Percentiles rank a stretch among this genome's conserved stretches.
These are phyloP conservation scores for Actinernus sp. DNA, from an alignment of 92 coral and sea anemone genomes.

Conservation along the genomic window DNA sequence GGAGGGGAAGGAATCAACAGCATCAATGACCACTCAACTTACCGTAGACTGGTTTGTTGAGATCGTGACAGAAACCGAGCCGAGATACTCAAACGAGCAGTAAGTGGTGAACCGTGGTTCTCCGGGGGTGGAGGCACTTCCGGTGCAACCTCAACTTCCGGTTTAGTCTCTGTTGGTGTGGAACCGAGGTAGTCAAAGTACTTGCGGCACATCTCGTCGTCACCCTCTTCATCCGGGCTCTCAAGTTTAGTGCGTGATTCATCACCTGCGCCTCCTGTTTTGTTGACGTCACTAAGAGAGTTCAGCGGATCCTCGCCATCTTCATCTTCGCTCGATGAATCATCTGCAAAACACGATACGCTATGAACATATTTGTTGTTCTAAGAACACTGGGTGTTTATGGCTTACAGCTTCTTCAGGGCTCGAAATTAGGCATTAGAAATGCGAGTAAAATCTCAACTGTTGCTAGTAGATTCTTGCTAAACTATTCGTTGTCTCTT, in stretches of 20 bases:
- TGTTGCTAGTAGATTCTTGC: too few species aligned
- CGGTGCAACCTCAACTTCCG: constrained; percentile 27
- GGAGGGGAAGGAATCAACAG: too few species aligned
- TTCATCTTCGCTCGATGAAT: constrained; percentile 40
- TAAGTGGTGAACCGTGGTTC: constrained; percentile 18
- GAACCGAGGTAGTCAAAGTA: constrained; percentile 95
- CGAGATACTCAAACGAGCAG: constrained; percentile 87
- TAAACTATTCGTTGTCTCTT: too few species aligned
- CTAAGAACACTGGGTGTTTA: too few species aligned
- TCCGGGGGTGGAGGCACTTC: constrained; percentile 33
- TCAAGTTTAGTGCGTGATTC: constrained; percentile 15
- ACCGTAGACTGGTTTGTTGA: constrained; percentile 62
- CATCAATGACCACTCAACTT: too few species aligned
- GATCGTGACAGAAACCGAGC: constrained; percentile 92
- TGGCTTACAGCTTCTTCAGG: too few species aligned
- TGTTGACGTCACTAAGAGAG: constrained; percentile 2
- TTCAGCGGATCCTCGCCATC: constrained; percentile 23
- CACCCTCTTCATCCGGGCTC: constrained; percentile 73
- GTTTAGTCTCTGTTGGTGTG: constrained; percentile 63
- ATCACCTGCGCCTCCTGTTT: constrained; percentile 12
- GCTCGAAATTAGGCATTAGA: too few species aligned
- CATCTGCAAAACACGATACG: too few species aligned
- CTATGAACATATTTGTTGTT: too few species aligned
- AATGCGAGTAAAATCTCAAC: too few species aligned
- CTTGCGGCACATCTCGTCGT: constrained; percentile 60